Evolutionary conservation across 2,888 invertebrate genomes (phyloP).

Genomic region (Allacma fusca): DNA sequence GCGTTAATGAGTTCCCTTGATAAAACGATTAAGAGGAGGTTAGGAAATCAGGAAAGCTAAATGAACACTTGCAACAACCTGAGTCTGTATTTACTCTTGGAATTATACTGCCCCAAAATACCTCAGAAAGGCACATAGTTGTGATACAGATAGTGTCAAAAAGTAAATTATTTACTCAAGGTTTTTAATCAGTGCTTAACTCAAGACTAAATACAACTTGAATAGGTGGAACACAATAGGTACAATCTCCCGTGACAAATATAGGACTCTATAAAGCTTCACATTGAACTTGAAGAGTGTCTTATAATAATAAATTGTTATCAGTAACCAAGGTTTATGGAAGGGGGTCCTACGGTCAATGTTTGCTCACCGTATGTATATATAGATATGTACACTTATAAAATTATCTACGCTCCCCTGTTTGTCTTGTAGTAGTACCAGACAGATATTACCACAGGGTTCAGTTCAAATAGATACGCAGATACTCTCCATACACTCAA

Average conservation of each 20-base stretch:
- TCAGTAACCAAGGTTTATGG: not conserved
- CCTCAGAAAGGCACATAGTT: not conserved
- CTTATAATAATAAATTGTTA: not conserved
- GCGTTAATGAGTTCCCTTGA: not conserved
- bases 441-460: too few relatives aligned
- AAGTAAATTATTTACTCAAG: not conserved
- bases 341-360: not conserved
- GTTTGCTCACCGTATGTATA: not conserved
- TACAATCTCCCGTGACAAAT: not conserved
- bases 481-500: too few relatives aligned
- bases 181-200: not conserved
- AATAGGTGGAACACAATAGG: not conserved
- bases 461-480: too few relatives aligned
- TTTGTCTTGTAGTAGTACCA: not conserved
- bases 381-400: not conserved
- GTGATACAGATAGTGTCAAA: not conserved
- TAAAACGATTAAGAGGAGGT: not conserved
- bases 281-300: not conserved
- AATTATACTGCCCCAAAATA: not conserved
- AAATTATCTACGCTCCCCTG: not conserved
- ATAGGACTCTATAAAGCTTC: too few relatives aligned
- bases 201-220: not conserved
- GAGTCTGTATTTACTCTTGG: not conserved
- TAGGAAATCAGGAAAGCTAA: not conserved
- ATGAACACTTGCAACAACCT: not conserved